A percentile compares a stretch with the other conserved stretches of the same genome.
Evolutionary conservation across 2,888 invertebrate genomes (phyloP).

Genomic region (Erebia palarica): DNA sequence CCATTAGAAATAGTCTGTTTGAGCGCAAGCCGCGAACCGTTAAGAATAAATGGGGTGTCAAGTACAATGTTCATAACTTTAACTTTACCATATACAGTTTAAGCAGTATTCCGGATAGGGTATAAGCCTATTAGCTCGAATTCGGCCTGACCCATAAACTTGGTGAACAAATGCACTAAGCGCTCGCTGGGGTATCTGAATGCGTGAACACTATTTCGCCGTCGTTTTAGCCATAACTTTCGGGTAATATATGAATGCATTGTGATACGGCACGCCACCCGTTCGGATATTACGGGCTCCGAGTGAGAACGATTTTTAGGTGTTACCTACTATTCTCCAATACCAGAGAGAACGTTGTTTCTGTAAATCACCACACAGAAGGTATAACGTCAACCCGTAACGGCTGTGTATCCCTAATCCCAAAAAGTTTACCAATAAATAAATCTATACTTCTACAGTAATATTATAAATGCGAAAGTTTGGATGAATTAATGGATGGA

Average conservation of each 20-base stretch:
- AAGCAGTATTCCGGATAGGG: constrained; percentile 40
- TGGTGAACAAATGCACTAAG: constrained; percentile 39
- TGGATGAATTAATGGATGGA: too few relatives aligned
- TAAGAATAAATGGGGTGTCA: constrained; percentile 36
- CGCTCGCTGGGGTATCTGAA: constrained; percentile 38
- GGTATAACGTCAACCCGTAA: not conserved
- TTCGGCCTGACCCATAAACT: constrained; percentile 43
- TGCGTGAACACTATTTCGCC: constrained; percentile 40
- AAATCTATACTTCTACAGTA: too few relatives aligned
- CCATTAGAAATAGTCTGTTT: constrained; percentile 11
- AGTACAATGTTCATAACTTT: constrained; percentile 35
- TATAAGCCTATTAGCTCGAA: constrained; percentile 44
- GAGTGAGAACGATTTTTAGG: constrained; percentile 16
- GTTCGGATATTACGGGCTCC: constrained; percentile 23
- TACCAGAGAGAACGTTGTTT: not conserved
- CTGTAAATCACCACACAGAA: not conserved
- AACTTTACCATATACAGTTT: constrained; percentile 41
- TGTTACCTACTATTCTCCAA: constrained; percentile 15
- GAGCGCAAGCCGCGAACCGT: constrained; percentile 28
- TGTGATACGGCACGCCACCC: constrained; percentile 30
- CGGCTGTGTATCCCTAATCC: not conserved
- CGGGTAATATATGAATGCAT: constrained; percentile 36
- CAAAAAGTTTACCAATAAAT: too few relatives aligned
- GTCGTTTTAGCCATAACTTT: constrained; percentile 36
- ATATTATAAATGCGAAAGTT: too few relatives aligned